Evolutionary conservation across 2,113 vertebrate genomes (phyloP).

Genomic region (Oreochromis tanganicae): DNA sequence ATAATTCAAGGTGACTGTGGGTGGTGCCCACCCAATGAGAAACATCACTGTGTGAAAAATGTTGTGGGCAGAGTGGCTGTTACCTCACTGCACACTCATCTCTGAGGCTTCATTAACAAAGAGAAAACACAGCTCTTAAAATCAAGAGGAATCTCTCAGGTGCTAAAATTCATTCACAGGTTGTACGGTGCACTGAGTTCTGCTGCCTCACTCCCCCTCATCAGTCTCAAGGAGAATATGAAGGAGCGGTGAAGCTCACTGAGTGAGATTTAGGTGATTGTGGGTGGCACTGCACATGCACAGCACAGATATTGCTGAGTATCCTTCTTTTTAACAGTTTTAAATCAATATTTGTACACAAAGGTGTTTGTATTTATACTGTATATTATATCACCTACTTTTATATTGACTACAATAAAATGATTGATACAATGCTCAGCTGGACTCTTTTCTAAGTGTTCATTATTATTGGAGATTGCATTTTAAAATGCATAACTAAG

Average conservation of each 20-base stretch:
- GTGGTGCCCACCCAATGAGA: neutral
- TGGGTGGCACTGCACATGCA: neutral
- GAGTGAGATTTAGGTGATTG: neutral
- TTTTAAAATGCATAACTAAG: neutral
- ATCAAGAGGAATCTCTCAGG: conserved; percentile 26
- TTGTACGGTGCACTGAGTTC: neutral
- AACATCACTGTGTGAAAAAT: conserved; percentile 7
- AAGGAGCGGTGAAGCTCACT: neutral
- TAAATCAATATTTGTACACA: neutral
- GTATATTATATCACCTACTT: neutral
- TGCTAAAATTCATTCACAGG: conserved; percentile 39
- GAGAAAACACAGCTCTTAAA: conserved; percentile 16
- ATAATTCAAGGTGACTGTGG: neutral
- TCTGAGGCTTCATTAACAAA: conserved; percentile 32
- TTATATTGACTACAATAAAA: neutral
- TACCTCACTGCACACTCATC: conserved; percentile 3
- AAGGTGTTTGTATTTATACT: neutral
- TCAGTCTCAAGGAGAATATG: conserved; percentile 5
- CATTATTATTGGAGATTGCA: neutral
- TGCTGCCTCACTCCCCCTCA: neutral
- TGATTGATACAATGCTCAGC: neutral
- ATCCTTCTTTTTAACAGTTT: neutral
- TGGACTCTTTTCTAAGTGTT: neutral
- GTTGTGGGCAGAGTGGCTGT: conserved; percentile 5
- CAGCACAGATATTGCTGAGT: neutral